Evolutionary conservation across 2,113 vertebrate genomes (phyloP), one percentile per base, ranked within the genome.

Genomic region (Ornithorhynchus anatinus): DNA sequence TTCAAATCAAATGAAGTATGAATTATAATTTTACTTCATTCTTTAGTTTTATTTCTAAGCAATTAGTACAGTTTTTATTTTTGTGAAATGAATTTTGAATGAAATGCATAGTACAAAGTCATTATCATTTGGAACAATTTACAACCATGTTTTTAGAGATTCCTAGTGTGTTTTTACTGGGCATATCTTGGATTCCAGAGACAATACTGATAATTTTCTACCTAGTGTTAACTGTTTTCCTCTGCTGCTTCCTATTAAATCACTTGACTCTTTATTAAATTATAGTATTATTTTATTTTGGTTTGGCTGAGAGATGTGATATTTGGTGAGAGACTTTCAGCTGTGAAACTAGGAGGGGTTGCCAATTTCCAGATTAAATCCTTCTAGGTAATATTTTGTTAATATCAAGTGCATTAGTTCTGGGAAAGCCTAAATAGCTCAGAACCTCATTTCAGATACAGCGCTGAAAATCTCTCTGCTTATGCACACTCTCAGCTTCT

Each of bases 241-340:
- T 17, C 36, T 50, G n/a, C 10, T 57, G 27, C 35, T 72, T 81
- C 54, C 67, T 64, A 61, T 71, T 76, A 76, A 73, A 17, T 53
- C 59, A 59, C 17, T 73, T 75, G 29, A n/a, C 31, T 60, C 20
- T 73, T 76, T 54, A 76, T 73, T 76, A 86, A 89, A 74, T 74
- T 77, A 75, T 81, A 59, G 69, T 80, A 87, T 80, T 88, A 77
- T 90, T 88, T 89, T 87, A 87, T 86, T 87, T 90, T 88, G 81
- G 79, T 88, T 84, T 88, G 68, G 58, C 80, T 81, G 75, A 64
- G 48, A 69, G 60, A 88, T 70, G 80, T 79, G 83, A 84, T 87
- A 87, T 70, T 86, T 87, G 67, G 82, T 90, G 80, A 89, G 87
- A 86, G 71, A 77, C 76, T 81, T 69, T 58, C 84, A 88, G 64